These are phyloP conservation scores for Epinephelus lanceolatus DNA, from an alignment of 2,113 vertebrate genomes.

Conservation along the genomic window DNA sequence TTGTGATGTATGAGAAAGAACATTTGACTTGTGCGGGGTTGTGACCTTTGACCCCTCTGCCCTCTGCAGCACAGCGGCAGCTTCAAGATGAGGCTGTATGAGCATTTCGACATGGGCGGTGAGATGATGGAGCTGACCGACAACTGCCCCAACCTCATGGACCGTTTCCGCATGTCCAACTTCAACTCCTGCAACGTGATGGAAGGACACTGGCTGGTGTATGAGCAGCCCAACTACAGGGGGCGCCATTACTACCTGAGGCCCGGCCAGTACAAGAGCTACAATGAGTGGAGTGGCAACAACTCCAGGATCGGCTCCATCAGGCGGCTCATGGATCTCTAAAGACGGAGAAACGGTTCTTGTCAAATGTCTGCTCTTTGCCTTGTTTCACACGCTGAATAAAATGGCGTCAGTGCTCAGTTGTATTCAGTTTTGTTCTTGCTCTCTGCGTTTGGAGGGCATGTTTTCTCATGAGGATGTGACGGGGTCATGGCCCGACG, in stretches of 20 bases:
- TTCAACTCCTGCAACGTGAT: constrained; percentile 84
- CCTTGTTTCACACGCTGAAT: constrained; percentile 78
- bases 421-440: constrained; percentile 75
- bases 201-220: constrained; percentile 85
- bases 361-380: constrained; percentile 79
- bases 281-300: constrained; percentile 70
- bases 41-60: not conserved
- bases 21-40: too few relatives aligned
- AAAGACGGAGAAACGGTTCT: constrained; percentile 74
- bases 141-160: constrained; percentile 79
- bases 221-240: constrained; percentile 82
- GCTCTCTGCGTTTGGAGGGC: constrained; percentile 69
- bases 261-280: constrained; percentile 74
- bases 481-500: constrained; percentile 38
- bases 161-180: constrained; percentile 73
- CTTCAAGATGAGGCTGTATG: constrained; percentile 78
- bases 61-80: constrained; percentile 68
- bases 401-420: constrained; percentile 78
- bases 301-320: constrained; percentile 73
- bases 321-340: constrained; percentile 76
- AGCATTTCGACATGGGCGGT: constrained; percentile 79
- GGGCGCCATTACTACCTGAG: constrained; percentile 76
- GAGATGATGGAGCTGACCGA: constrained; percentile 81
- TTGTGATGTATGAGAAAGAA: too few relatives aligned
- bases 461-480: constrained; percentile 36